Evolutionary conservation across 30 jellyfish, hydroid and myxozoan species (phyloP).

Genomic region (Aurelia sp.): DNA sequence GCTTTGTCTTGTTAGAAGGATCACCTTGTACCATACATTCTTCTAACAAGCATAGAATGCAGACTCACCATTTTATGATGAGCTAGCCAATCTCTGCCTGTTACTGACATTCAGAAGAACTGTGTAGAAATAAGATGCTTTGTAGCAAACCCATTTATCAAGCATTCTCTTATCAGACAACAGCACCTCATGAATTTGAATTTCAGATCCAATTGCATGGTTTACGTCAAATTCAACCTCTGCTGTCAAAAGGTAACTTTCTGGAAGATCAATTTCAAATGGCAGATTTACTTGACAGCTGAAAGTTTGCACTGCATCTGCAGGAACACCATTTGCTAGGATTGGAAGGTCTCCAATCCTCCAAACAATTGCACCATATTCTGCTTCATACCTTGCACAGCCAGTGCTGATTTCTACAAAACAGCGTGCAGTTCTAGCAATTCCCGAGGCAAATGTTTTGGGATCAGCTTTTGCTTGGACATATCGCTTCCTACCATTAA

Average conservation of each 20-base stretch:
- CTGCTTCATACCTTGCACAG: slow-evolving; percentile 86
- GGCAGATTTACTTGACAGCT: slow-evolving; percentile 77
- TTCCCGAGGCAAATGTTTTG: slow-evolving; percentile 59
- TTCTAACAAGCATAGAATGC: too few species aligned
- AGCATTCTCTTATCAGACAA: slow-evolving; percentile 72
- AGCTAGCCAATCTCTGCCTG: slow-evolving; percentile 33
- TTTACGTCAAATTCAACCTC: slow-evolving; percentile 82
- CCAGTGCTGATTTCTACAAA: slow-evolving; percentile 77
- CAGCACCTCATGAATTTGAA: slow-evolving; percentile 71
- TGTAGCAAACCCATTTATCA: slow-evolving; percentile 93
- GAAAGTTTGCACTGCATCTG: slow-evolving; percentile 84
- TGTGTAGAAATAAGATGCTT: slow-evolving; percentile 69
- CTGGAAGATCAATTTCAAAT: slow-evolving; percentile 74
- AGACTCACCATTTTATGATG: too few species aligned
- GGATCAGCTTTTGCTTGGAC: slow-evolving; percentile 52
- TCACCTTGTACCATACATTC: too few species aligned
- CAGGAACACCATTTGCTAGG: slow-evolving; percentile 62
- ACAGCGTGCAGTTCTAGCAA: slow-evolving; percentile 65
- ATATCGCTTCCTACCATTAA: slow-evolving; percentile 64
- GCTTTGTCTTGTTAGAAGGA: too few species aligned
- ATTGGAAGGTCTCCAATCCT: slow-evolving; percentile 79
- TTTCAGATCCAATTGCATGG: slow-evolving; percentile 78
- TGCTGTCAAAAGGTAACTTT: slow-evolving; percentile 62
- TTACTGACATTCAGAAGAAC: slow-evolving; percentile 51
- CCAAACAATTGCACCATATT: slow-evolving; percentile 87